Evolutionary conservation across 2,888 invertebrate genomes (phyloP).

Genomic region (Camptogramma bilineatum): DNA sequence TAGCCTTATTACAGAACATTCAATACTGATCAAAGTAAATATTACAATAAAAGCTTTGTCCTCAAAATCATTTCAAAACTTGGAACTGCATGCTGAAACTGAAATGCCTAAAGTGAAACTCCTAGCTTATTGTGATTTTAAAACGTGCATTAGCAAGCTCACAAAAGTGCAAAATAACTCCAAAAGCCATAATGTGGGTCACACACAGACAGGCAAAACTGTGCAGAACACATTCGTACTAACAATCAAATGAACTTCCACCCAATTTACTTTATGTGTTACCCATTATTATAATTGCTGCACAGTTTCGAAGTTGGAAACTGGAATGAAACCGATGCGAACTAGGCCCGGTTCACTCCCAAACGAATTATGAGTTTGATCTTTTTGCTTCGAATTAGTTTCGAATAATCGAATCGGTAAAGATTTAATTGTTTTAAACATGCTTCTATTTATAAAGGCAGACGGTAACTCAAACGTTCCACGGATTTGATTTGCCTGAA

Average conservation of each 20-base stretch:
- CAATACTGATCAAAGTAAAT: slow-evolving; percentile 1
- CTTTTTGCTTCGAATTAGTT: slow-evolving; percentile 51
- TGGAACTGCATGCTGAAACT: background rate
- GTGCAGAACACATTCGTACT: slow-evolving; percentile 62
- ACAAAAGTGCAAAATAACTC: slow-evolving; percentile 42
- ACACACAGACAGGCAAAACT: slow-evolving; percentile 52
- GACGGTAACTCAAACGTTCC: background rate
- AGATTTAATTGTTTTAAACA: slow-evolving; percentile 5
- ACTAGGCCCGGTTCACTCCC: slow-evolving; percentile 55
- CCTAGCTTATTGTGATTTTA: background rate
- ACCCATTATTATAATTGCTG: slow-evolving; percentile 78
- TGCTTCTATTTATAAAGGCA: background rate
- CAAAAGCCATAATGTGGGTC: slow-evolving; percentile 55
- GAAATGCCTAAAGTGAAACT: background rate
- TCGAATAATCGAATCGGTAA: slow-evolving; percentile 10
- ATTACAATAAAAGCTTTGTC: background rate
- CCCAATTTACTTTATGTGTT: slow-evolving; percentile 75
- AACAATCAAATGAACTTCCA: slow-evolving; percentile 72
- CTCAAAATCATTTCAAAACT: background rate
- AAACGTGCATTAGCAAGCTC: slow-evolving; percentile 19
- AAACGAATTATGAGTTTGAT: slow-evolving; percentile 58
- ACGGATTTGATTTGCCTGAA: background rate
- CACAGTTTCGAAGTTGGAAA: slow-evolving; percentile 66
- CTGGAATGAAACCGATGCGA: slow-evolving; percentile 56
- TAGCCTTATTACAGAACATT: background rate